A percentile compares a stretch with the other conserved stretches of the same genome.
Conservation (phyloP, 64 coral and sea anemone species). For the Trachythela sp. region DNA sequence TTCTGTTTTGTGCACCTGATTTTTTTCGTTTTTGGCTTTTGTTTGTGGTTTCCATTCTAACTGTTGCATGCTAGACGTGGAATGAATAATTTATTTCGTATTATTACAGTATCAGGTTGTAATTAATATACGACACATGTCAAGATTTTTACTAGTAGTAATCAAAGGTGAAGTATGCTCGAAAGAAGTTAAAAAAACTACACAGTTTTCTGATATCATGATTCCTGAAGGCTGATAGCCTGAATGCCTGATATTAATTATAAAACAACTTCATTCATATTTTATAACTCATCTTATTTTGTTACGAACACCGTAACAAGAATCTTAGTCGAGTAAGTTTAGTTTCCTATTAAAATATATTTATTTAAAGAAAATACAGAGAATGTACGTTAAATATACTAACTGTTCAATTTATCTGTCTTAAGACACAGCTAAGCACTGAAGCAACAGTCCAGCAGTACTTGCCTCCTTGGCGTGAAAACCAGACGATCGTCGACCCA, state of each 20-base stretch:
- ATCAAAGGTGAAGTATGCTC: not conserved
- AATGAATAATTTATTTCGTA: not conserved
- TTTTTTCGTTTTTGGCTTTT: not conserved
- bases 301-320: no score
- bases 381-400: not conserved
- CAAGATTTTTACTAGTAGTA: not conserved
- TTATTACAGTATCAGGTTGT: not conserved
- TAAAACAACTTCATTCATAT: no score
- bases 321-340: not conserved
- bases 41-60: not conserved
- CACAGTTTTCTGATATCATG: no score
- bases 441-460: not conserved
- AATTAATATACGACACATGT: not conserved
- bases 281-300: no score
- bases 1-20: not conserved
- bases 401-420: not conserved
- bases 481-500: not conserved
- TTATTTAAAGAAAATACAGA: not conserved
- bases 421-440: not conserved
- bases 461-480: slow-evolving; percentile 3
- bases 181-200: not conserved
- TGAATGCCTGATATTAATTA: no score
- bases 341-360: not conserved
- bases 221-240: no score
- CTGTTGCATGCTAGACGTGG: not conserved